phyloP scores from a whole-genome alignment of 92 coral and sea anemone species.

The Porites cylindrica region DNA sequence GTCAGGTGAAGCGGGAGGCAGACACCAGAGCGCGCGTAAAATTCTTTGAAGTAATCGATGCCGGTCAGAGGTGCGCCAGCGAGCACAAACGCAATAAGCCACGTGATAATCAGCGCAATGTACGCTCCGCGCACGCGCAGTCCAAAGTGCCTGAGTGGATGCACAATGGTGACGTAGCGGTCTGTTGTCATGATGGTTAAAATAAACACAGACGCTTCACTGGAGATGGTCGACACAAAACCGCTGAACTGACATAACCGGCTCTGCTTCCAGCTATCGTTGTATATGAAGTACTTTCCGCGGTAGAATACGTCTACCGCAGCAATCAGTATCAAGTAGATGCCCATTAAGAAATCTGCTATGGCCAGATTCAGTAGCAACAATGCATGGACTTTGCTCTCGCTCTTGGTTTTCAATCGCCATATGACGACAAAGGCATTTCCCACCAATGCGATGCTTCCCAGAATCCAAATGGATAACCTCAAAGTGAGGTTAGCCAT shows the following conservation, averaged over 20 bases:
- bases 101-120: constrained; percentile 65
- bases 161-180: constrained; percentile 86
- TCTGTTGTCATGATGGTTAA: constrained; percentile 90
- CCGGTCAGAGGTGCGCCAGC: constrained; percentile 78
- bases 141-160: constrained; percentile 78
- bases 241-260: constrained; percentile 89
- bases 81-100: constrained; percentile 77
- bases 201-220: constrained; percentile 95
- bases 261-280: constrained; percentile 89
- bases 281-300: constrained; percentile 84
- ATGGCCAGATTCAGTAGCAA: constrained; percentile 87
- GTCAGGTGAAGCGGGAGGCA: constrained; percentile 92
- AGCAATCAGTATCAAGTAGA: constrained; percentile 84
- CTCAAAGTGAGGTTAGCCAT: constrained; percentile 90
- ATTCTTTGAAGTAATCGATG: constrained; percentile 79
- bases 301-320: constrained; percentile 84
- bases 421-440: constrained; percentile 87
- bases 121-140: constrained; percentile 72
- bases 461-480: constrained; percentile 94
- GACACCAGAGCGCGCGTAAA: constrained; percentile 92
- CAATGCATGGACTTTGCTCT: constrained; percentile 87
- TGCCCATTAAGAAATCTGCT: constrained; percentile 94
- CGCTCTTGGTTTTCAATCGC: constrained; percentile 86
- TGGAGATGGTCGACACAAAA: constrained; percentile 86
- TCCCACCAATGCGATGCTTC: constrained; percentile 92